phyloP scores from a whole-genome alignment of 2,888 invertebrate species.

The Apoda limacodes region DNA sequence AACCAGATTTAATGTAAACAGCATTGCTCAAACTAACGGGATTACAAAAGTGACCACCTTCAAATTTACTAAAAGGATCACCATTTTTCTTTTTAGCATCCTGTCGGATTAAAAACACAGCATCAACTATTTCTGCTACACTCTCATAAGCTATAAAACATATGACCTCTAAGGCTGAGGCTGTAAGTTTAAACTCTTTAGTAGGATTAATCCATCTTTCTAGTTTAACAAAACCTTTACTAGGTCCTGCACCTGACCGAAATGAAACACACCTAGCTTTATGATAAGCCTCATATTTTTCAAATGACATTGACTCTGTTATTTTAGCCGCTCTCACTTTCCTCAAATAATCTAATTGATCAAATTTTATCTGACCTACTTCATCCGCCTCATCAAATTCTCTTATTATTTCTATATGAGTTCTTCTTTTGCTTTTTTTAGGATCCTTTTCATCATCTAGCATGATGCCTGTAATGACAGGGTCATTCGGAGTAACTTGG shows the following conservation, averaged over 20 bases:
- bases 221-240: conserved; percentile 68
- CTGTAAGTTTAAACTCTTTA: conserved; percentile 71
- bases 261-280: conserved; percentile 85
- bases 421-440: conserved; percentile 47
- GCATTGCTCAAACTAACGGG: conserved; percentile 69
- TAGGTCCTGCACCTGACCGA: conserved; percentile 53
- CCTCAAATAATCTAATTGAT: conserved; percentile 68
- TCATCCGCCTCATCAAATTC: conserved; percentile 69
- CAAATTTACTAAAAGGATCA: conserved; percentile 78
- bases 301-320: conserved; percentile 61
- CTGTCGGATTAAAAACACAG: conserved; percentile 82
- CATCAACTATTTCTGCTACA: conserved; percentile 89
- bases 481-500: conserved; percentile 28
- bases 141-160: conserved; percentile 91
- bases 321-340: conserved; percentile 70
- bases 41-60: conserved; percentile 73
- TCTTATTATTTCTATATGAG: conserved; percentile 63
- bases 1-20: conserved; percentile 68
- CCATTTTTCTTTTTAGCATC: conserved; percentile 76
- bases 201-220: conserved; percentile 73
- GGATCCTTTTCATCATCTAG: conserved; percentile 66
- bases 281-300: conserved; percentile 81
- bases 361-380: conserved; percentile 62
- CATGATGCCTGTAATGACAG: conserved; percentile 36
- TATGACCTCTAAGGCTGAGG: conserved; percentile 79